Conservation (phyloP, 1,140 invertebrate species). For the Caenorhabditis elegans region DNA sequence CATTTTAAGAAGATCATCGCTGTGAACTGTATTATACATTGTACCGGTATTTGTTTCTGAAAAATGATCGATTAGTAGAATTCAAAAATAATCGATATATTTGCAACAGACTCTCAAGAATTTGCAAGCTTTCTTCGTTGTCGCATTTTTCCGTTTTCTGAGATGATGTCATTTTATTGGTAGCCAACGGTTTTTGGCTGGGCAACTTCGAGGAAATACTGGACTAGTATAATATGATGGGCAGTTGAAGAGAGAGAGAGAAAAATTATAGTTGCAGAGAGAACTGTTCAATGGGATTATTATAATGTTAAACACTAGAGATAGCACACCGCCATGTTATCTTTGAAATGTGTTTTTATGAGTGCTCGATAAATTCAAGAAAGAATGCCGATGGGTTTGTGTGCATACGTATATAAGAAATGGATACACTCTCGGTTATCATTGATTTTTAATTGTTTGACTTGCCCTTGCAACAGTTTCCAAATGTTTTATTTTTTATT, state of each 20-base stretch:
- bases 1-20: slow-evolving; percentile 2
- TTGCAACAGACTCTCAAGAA: neutral
- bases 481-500: neutral
- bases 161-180: neutral
- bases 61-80: neutral
- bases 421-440: neutral
- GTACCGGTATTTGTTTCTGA: neutral
- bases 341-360: neutral
- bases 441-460: neutral
- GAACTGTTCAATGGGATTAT: slow-evolving; percentile 6
- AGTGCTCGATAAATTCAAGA: neutral
- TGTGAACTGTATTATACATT: neutral
- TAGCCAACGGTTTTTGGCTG: neutral
- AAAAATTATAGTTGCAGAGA: too few relatives aligned
- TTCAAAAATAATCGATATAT: neutral
- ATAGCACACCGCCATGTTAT: neutral
- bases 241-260: neutral
- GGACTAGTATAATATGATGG: neutral
- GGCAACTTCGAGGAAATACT: neutral
- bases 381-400: neutral
- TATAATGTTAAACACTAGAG: slow-evolving; percentile 2
- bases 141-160: neutral
- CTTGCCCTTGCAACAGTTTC: neutral
- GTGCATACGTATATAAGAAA: neutral
- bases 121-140: neutral